Base-by-base conservation (phyloP, 2,888 invertebrate genomes). In the Limnephilus auricula region DNA sequence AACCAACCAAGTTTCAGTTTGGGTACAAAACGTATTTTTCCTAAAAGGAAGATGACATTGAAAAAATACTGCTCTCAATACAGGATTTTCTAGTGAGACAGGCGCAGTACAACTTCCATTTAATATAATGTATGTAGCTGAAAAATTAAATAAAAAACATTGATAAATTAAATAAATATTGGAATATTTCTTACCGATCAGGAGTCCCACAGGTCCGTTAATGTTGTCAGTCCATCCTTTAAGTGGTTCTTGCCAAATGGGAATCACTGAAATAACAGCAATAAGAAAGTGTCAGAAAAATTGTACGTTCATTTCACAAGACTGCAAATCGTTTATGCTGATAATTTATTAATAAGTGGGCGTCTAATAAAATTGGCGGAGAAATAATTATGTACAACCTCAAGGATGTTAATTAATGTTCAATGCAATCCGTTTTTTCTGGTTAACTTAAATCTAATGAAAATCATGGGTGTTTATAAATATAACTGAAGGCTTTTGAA, bases 191-290 rank as follows among this genome's bases (percentile, higher is more conserved):
- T 83, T 89, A 94, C 93, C 97, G 90, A 97, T 98, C 5, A 99
- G 95, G 1, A 98, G 95, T 12, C 99, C 99, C 0, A 98, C 97
- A 0, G 99, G 98, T n/a, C 99, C 99, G 94, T 99, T 99, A 90
- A 98, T 97, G 94, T 99, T 99, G 94, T 99, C 99, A 0, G 98
- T 98, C 99, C 99, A 98, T 10, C 98, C 99, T 0, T 98, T 98
- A 0, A 98, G 94, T 0, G 98, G 98, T 92, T 98, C 98, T 94
- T 97, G 97, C 98, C 98, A 98, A 84, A 98, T 96, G 2, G 99
- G 99, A 92, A 99, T 98, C 34, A 99, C 98, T 97, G 94, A 30
- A 94, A 93, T 5, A 32, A 80, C 32, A 31, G 32, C 3, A 32
- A 92, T 90, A 25, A 65, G 37, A 80, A 82, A 92, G 85, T 32